phyloP scores from a whole-genome alignment of 2,113 vertebrate genomes.

The Leptocoma aspasia region DNA sequence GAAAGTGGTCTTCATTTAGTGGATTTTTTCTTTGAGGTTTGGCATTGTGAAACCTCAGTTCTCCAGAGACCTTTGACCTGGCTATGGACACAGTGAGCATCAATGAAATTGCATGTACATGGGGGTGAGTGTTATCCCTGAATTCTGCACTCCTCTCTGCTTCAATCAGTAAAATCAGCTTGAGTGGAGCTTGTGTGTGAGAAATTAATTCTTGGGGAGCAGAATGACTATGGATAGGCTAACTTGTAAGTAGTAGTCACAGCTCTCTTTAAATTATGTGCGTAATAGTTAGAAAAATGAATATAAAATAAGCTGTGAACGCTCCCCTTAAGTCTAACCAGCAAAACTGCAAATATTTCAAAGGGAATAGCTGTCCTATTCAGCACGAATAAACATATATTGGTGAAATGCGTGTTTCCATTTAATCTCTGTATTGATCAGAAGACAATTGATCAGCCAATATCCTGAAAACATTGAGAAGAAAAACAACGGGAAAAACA shows the following conservation, averaged over 20 bases:
- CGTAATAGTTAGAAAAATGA: neutral
- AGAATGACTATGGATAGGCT: neutral
- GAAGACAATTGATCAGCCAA: neutral
- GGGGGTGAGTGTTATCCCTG: neutral
- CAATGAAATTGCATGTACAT: rapidly evolving
- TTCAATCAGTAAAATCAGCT: neutral
- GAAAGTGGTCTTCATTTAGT: neutral
- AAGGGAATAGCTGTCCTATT: neutral
- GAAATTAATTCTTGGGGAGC: neutral
- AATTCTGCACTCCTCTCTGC: neutral
- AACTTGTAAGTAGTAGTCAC: neutral
- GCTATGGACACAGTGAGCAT: neutral
- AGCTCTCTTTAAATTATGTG: neutral
- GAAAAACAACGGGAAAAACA: neutral
- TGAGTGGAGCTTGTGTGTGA: neutral
- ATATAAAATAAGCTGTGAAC: neutral
- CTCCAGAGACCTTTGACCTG: neutral
- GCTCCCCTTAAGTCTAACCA: neutral
- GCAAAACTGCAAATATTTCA: neutral
- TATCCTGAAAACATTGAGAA: neutral
- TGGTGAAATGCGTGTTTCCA: neutral
- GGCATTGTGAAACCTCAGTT: neutral
- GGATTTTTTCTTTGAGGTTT: neutral
- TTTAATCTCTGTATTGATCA: slow-evolving; percentile 25
- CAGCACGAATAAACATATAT: neutral